Percentiles rank a stretch among this genome's conserved stretches.
These are phyloP conservation scores for Percopsis omiscomaycus DNA, from an alignment of 2,797 vertebrate species.

Conservation along the genomic window DNA sequence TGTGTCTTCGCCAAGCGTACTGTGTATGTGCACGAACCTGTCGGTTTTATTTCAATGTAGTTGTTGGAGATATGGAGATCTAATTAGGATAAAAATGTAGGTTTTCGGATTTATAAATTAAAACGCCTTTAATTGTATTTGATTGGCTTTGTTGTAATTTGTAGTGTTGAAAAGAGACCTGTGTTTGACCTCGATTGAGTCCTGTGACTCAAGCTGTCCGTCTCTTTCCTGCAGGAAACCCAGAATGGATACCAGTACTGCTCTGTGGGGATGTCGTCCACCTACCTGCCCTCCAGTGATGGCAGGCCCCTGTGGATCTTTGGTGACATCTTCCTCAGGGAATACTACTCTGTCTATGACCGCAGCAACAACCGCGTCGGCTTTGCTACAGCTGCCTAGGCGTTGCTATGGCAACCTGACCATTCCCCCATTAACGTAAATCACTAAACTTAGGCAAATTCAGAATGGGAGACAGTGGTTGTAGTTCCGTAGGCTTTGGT, in stretches of 20 bases:
- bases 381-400: conserved; percentile 73
- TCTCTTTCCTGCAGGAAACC: conserved; percentile 22
- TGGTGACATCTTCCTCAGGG: conserved; percentile 80
- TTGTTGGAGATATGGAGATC: too few species aligned
- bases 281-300: conserved; percentile 70
- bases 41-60: not conserved
- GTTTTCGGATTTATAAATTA: too few species aligned
- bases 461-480: not conserved
- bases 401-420: not conserved
- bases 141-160: too few species aligned
- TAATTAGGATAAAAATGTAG: too few species aligned
- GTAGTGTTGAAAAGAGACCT: not conserved
- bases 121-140: too few species aligned
- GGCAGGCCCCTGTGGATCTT: conserved; percentile 80
- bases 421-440: not conserved
- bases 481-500: too few species aligned
- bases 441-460: too few species aligned
- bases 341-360: conserved; percentile 79
- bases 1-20: not conserved
- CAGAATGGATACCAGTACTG: conserved; percentile 59
- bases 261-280: conserved; percentile 62
- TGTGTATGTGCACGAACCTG: not conserved
- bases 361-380: conserved; percentile 73
- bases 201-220: not conserved
- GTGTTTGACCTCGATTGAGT: not conserved